Percentiles rank a stretch among this genome's conserved stretches.
Evolutionary conservation across 2,113 vertebrate species (phyloP).

Genomic region (Willisornis vidua): DNA sequence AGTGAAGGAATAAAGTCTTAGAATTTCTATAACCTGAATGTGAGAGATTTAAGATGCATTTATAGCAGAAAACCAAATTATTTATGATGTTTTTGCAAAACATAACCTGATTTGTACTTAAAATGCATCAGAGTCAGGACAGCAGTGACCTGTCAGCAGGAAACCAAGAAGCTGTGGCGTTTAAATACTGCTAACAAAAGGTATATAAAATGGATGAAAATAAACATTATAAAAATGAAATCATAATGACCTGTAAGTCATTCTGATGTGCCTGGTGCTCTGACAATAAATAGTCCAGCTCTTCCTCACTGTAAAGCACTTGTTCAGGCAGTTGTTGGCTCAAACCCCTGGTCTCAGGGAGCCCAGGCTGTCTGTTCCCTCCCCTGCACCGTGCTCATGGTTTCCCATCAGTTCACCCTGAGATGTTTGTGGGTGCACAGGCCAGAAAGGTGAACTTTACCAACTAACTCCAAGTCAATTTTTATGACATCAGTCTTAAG

Average conservation of each 20-base stretch:
- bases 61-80: constrained; percentile 14
- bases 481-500: background rate
- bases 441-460: background rate
- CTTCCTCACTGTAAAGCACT: background rate
- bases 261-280: background rate
- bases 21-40: background rate
- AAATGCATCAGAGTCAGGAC: background rate
- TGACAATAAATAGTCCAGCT: background rate
- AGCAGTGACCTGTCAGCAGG: background rate
- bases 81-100: constrained; percentile 23
- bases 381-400: background rate
- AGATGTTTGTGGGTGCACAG: background rate
- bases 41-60: background rate
- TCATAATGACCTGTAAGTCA: background rate
- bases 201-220: background rate
- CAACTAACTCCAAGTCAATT: background rate
- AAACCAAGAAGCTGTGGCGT: background rate
- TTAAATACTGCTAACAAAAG: background rate
- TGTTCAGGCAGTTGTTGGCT: background rate
- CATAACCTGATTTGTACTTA: constrained; percentile 1
- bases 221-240: background rate
- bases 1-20: background rate
- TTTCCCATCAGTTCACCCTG: background rate
- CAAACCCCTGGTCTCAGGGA: background rate
- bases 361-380: background rate